Evolutionary conservation across 2,888 invertebrate genomes (phyloP).

Genomic region (Volucella inanis): DNA sequence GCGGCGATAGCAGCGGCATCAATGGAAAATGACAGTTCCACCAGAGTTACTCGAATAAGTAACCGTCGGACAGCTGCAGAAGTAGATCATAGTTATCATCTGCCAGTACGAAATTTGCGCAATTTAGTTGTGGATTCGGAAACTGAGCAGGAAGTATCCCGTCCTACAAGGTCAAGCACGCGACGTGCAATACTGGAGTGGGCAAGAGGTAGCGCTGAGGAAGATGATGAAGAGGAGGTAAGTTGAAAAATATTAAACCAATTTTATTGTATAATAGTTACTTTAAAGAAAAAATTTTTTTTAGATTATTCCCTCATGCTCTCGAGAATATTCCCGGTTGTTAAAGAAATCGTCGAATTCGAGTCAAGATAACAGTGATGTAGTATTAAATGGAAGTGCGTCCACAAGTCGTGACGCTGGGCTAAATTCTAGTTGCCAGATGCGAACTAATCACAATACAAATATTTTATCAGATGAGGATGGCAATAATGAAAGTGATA

Average conservation of each 20-base stretch:
- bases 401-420: slow-evolving; percentile 48
- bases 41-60: slow-evolving; percentile 78
- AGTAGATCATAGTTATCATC: slow-evolving; percentile 82
- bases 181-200: slow-evolving; percentile 81
- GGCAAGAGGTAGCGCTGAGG: slow-evolving; percentile 81
- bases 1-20: slow-evolving; percentile 64
- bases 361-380: slow-evolving; percentile 77
- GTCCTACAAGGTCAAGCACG: slow-evolving; percentile 81
- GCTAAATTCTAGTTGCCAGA: slow-evolving; percentile 76
- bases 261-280: neutral
- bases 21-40: slow-evolving; percentile 77
- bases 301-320: slow-evolving; percentile 79
- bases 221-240: slow-evolving; percentile 80
- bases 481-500: slow-evolving; percentile 80
- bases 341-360: slow-evolving; percentile 70
- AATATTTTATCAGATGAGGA: slow-evolving; percentile 78
- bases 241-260: slow-evolving; percentile 66
- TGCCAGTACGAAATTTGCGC: slow-evolving; percentile 79
- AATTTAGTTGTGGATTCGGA: slow-evolving; percentile 79
- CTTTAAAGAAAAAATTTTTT: slow-evolving; percentile 1
- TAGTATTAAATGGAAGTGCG: slow-evolving; percentile 53
- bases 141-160: slow-evolving; percentile 78
- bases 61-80: slow-evolving; percentile 79
- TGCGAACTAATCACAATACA: slow-evolving; percentile 82
- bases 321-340: slow-evolving; percentile 33